phyloP scores from a whole-genome alignment of 1,140 invertebrate species.

The Muscidifurax raptorellus region DNA sequence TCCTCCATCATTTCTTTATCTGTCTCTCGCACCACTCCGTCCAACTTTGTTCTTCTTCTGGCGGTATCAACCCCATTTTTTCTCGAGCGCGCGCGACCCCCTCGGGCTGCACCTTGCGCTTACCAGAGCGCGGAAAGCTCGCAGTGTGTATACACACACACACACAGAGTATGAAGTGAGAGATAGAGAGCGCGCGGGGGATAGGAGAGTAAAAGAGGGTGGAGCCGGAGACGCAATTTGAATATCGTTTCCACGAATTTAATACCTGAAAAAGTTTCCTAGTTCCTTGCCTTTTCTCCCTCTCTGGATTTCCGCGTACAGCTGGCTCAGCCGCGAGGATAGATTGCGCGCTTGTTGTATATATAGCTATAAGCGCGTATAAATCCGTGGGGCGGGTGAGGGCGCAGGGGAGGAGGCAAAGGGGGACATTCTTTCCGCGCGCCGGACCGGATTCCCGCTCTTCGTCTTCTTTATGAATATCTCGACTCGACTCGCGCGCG shows the following conservation, averaged over 20 bases:
- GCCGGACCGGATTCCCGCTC: background rate
- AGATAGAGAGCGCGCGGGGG: background rate
- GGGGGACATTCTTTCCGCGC: background rate
- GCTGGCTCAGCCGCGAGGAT: constrained; percentile 28
- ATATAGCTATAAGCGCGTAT: background rate
- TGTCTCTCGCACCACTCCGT: constrained; percentile 6
- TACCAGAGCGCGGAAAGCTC: too few species aligned
- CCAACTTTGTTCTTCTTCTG: background rate
- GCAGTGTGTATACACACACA: background rate
- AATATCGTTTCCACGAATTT: constrained; percentile 44
- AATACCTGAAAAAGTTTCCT: constrained; percentile 42
- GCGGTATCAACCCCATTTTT: constrained; percentile 6
- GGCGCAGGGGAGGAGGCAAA: background rate
- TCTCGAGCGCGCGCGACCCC: background rate
- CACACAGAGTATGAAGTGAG: background rate
- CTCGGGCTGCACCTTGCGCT: too few species aligned
- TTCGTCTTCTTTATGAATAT: constrained; percentile 25
- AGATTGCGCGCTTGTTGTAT: background rate
- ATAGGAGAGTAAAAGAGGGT: background rate
- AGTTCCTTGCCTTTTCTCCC: background rate
- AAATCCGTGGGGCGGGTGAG: background rate
- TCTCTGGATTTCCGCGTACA: constrained; percentile 1
- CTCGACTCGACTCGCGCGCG: background rate
- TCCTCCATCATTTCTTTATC: constrained; percentile 40
- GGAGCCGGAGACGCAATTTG: constrained; percentile 27